These are phyloP conservation scores for Zaprionus inermis DNA, from an alignment of 1,140 invertebrate genomes.

Conservation along the genomic window DNA sequence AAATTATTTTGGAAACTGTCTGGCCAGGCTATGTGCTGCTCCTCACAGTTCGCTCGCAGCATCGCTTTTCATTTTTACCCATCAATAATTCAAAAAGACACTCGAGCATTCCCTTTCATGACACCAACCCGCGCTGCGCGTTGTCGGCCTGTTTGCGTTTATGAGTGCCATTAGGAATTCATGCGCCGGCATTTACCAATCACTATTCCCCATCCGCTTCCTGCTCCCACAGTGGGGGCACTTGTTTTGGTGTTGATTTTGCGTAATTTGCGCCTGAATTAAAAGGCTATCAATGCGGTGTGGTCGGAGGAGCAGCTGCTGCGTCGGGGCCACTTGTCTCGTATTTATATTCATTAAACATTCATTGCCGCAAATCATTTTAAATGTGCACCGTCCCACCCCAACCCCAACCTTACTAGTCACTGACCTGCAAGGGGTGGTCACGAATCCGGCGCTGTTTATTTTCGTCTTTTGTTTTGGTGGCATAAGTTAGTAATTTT, in stretches of 20 bases:
- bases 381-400: slow-evolving; percentile 28
- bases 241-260: slow-evolving; percentile 70
- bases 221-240: background rate
- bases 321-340: slow-evolving; percentile 52
- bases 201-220: slow-evolving; percentile 39
- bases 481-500: background rate
- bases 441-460: background rate
- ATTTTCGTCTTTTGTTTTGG: background rate
- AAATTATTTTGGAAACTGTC: slow-evolving; percentile 69
- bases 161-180: slow-evolving; percentile 66
- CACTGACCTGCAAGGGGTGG: background rate
- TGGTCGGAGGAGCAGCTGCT: slow-evolving; percentile 25
- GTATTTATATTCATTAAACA: slow-evolving; percentile 76
- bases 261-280: slow-evolving; percentile 76
- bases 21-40: background rate
- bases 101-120: slow-evolving; percentile 69
- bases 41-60: background rate
- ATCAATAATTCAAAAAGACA: slow-evolving; percentile 78
- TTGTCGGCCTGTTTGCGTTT: slow-evolving; percentile 16
- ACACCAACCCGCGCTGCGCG: background rate
- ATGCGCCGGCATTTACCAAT: slow-evolving; percentile 69
- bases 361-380: slow-evolving; percentile 68
- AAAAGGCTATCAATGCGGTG: slow-evolving; percentile 69
- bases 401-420: background rate
- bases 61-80: slow-evolving; percentile 57